A percentile compares a stretch with the other conserved stretches of the same genome.
These are phyloP conservation scores for Abrostola tripartita DNA, from an alignment of 2,888 invertebrate species.

Conservation along the genomic window DNA sequence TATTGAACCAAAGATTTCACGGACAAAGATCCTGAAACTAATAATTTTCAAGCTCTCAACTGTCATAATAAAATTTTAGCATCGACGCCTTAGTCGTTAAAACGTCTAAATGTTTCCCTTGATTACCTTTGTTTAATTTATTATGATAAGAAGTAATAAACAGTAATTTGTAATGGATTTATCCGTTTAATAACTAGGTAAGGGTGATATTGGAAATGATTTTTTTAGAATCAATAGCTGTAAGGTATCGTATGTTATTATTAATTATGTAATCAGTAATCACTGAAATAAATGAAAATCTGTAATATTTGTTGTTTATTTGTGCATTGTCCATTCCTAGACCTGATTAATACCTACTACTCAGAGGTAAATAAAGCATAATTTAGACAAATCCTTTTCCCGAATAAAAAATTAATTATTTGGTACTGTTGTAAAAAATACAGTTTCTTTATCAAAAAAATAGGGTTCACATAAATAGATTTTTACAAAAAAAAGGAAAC, in stretches of 20 bases:
- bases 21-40: slow-evolving; percentile 30
- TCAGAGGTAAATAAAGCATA: slow-evolving; percentile 4
- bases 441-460: too few species aligned
- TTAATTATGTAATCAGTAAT: slow-evolving; percentile 87
- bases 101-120: slow-evolving; percentile 49
- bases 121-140: slow-evolving; percentile 55
- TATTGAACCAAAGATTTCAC: slow-evolving; percentile 63
- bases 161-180: slow-evolving; percentile 85
- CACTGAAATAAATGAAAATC: slow-evolving; percentile 87
- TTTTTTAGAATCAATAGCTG: slow-evolving; percentile 87
- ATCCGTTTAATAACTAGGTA: slow-evolving; percentile 85
- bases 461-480: too few species aligned
- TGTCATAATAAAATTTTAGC: slow-evolving; percentile 51
- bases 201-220: slow-evolving; percentile 88
- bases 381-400: slow-evolving; percentile 5
- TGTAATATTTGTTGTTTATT: slow-evolving; percentile 67
- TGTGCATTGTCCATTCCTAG: slow-evolving; percentile 21
- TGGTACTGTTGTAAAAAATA: too few species aligned
- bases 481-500: too few species aligned
- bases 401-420: slow-evolving; percentile 5
- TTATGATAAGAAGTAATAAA: slow-evolving; percentile 63
- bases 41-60: slow-evolving; percentile 45
- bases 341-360: not conserved
- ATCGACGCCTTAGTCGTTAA: slow-evolving; percentile 56
- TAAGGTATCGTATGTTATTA: slow-evolving; percentile 88